phyloP scores from a whole-genome alignment of 2,888 invertebrate species.

The Quadroppia sp. region DNA sequence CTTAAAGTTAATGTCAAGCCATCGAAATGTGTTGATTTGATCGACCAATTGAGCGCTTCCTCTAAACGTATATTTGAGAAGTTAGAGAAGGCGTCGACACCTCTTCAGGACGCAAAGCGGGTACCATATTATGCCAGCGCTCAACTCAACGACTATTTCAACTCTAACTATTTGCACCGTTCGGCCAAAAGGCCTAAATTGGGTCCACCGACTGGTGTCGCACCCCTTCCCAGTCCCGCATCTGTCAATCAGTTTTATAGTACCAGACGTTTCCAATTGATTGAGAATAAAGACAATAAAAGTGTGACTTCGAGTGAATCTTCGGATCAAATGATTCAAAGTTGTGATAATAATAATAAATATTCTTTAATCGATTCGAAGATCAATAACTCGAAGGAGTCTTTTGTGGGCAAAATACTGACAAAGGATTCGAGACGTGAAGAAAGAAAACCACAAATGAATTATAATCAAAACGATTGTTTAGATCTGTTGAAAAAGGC shows the following conservation, averaged over 20 bases:
- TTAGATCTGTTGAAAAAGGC: neutral
- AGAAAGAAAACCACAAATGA: neutral
- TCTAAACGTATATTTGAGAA: slow-evolving; percentile 73
- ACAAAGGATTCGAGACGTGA: neutral
- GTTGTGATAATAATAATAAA: slow-evolving; percentile 25
- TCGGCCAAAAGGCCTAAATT: slow-evolving; percentile 55
- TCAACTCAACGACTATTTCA: slow-evolving; percentile 7
- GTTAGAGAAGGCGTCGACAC: slow-evolving; percentile 58
- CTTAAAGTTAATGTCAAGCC: neutral
- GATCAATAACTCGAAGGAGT: neutral
- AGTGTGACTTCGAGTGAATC: neutral
- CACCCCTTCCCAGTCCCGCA: slow-evolving; percentile 42
- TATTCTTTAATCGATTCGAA: slow-evolving; percentile 17
- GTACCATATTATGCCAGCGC: neutral
- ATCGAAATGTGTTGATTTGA: slow-evolving; percentile 3
- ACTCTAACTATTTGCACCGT: slow-evolving; percentile 47
- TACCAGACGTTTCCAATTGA: slow-evolving; percentile 10
- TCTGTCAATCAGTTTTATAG: slow-evolving; percentile 38
- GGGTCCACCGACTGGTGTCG: slow-evolving; percentile 56
- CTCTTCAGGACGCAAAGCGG: slow-evolving; percentile 42
- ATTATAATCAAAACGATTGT: neutral
- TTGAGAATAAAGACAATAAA: neutral
- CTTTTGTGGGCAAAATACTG: slow-evolving; percentile 13
- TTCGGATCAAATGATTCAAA: neutral
- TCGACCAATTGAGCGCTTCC: slow-evolving; percentile 62